Evolutionary conservation across 2,113 vertebrate genomes (phyloP).

Genomic region (Varanus salvator): DNA sequence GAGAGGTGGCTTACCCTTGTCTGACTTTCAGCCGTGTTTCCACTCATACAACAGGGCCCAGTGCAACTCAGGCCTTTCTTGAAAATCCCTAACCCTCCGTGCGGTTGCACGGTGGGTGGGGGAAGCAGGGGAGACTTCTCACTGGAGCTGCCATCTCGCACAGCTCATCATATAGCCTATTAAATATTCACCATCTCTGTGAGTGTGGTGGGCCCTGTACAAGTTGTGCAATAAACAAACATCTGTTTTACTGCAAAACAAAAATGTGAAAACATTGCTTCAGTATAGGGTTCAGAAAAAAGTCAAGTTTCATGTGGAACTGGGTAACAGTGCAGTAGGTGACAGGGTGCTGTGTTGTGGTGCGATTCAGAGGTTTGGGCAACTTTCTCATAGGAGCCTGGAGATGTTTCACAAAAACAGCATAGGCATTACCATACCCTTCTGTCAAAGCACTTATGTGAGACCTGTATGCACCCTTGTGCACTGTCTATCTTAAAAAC

Average conservation of each 20-base stretch:
- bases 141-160: background rate
- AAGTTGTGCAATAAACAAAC: conserved; percentile 29
- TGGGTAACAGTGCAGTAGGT: background rate
- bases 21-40: no score
- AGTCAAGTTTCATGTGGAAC: background rate
- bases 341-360: background rate
- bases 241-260: background rate
- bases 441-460: background rate
- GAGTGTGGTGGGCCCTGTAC: background rate
- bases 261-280: background rate
- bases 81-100: background rate
- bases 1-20: no score
- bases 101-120: background rate
- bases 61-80: background rate
- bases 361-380: background rate
- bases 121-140: background rate
- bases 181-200: background rate
- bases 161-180: background rate
- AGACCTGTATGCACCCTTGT: background rate
- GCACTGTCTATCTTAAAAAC: background rate
- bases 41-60: no score
- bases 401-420: background rate
- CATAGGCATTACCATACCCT: background rate
- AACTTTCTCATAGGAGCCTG: background rate
- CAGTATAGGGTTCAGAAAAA: background rate